These are phyloP conservation scores for Teleopsis dalmanni DNA, from an alignment of 1,140 invertebrate genomes.

Conservation along the genomic window DNA sequence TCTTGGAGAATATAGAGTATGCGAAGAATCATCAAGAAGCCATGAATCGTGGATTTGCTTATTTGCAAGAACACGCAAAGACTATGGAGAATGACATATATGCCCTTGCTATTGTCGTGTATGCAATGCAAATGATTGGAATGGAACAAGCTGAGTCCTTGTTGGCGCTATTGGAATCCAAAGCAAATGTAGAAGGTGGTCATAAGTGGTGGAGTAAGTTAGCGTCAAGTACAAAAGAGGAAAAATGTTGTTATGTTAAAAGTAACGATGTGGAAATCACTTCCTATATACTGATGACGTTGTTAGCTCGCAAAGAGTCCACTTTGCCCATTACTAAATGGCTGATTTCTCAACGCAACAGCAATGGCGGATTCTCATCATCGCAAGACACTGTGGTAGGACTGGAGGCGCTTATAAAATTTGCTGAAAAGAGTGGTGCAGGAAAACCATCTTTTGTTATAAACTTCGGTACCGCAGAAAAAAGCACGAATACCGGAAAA, in stretches of 20 bases:
- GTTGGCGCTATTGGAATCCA: neutral
- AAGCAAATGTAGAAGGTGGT: neutral
- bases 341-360: constrained; percentile 63
- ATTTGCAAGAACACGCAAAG: constrained; percentile 58
- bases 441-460: constrained; percentile 15
- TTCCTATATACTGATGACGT: constrained; percentile 59
- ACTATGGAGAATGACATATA: constrained; percentile 60
- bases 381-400: constrained; percentile 58
- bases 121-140: constrained; percentile 63
- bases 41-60: constrained; percentile 36
- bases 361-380: constrained; percentile 65
- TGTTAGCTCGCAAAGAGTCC: constrained; percentile 50
- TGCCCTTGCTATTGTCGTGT: constrained; percentile 62
- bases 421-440: constrained; percentile 5
- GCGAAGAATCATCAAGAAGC: constrained; percentile 7
- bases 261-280: constrained; percentile 66
- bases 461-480: constrained; percentile 11
- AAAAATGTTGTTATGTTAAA: constrained; percentile 68
- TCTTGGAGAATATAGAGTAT: constrained; percentile 58
- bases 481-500: constrained; percentile 16
- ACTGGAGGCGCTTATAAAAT: constrained; percentile 49
- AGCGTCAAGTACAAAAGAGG: no score
- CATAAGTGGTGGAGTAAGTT: constrained; percentile 49
- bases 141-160: constrained; percentile 41
- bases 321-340: constrained; percentile 54